Percentiles rank a stretch among this genome's conserved stretches.
These are phyloP conservation scores for Metallyticus violacea DNA, from an alignment of 2,888 invertebrate genomes.

Conservation along the genomic window DNA sequence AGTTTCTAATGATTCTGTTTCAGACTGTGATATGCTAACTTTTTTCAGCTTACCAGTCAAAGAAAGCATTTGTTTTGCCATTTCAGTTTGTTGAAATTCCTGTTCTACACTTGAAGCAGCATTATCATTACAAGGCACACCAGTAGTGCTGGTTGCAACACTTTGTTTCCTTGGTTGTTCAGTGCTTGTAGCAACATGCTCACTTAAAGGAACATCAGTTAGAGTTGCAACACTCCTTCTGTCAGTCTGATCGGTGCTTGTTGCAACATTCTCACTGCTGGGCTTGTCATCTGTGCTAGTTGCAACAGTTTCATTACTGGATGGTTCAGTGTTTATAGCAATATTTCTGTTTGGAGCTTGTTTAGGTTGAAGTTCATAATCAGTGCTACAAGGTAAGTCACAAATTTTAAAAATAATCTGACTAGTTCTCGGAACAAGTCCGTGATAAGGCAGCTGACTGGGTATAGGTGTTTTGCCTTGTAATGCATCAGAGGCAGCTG, in stretches of 20 bases:
- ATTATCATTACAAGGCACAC: background rate
- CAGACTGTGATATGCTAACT: background rate
- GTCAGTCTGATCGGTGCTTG: background rate
- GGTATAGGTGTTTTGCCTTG: background rate
- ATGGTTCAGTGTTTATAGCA: background rate
- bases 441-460: background rate
- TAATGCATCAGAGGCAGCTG: background rate
- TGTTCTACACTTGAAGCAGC: background rate
- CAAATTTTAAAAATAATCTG: background rate
- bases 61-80: background rate
- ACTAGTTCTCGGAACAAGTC: background rate
- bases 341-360: background rate
- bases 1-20: background rate
- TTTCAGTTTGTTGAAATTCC: background rate
- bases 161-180: background rate
- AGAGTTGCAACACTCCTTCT: background rate
- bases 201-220: background rate
- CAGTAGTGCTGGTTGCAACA: background rate
- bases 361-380: background rate
- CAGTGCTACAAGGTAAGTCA: background rate
- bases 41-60: background rate
- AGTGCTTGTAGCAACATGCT: background rate
- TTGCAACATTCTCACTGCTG: conserved; percentile 2
- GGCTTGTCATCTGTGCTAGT: background rate
- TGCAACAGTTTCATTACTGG: background rate